Base-by-base conservation (phyloP, 35 echinoderm and acorn worm species). In the Ptychodera flava region DNA sequence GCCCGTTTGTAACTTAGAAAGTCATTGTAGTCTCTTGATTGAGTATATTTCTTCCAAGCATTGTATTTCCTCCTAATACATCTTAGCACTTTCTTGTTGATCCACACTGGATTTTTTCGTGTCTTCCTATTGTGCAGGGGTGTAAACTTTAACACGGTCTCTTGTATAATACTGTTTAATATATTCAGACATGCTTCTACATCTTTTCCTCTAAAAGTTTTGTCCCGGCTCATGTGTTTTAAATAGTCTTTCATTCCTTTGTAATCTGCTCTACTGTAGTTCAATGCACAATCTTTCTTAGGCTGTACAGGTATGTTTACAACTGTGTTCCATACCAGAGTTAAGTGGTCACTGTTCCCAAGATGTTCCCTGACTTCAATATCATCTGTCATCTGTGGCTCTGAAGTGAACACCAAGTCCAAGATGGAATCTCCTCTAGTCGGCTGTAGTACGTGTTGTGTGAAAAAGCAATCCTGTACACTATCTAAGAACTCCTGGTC, bases 261-360 rank as follows among this genome's bases (percentile, higher is more conserved):
- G 38, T 80, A 89, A 31, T 89, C 81, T 28, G 88, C n/a, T 30
- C 45, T 83, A 36, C 83, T 82, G 29, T 30, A 89, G 29, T 89
- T 80, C 45, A 53, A 53, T 31, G 77, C 76, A 16, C 76, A 31
- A 31, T 82, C 1, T 22, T 16, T 31, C 81, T 89, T 89, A 16
- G 28, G 38, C 34, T 82, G 31, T 64, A 29, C 30, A 12, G 33
- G 34, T 29, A 78, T 81, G 31, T 15, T 15, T 45, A 89, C 82
- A 2, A 34, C 36, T 31, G 36, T 15, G 15, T 27, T 83, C 88
- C 88, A 89, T 34, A 38, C 28, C 1, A 87, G 31, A 28, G 79
- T 78, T 81, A 34, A 88, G 31, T 88, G 87, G 79, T 88, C 87
- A 82, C 87, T 88, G n/a, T 78, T 37, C 10, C 87, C 87, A 31